These are phyloP conservation scores for Zaprionus africanus DNA, from an alignment of 1,140 invertebrate genomes.

Conservation along the genomic window DNA sequence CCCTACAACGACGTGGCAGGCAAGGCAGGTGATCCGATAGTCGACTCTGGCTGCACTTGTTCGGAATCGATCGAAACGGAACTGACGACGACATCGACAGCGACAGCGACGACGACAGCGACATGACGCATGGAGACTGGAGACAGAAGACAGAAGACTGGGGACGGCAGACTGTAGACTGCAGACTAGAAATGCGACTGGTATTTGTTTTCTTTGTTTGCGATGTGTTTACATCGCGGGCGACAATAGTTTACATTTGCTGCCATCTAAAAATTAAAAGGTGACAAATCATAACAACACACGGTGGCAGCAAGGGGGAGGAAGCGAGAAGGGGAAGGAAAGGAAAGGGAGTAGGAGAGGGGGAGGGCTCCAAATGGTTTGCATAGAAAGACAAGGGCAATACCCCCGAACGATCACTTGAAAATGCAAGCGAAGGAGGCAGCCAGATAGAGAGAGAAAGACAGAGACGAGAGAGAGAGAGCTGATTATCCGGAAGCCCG, in stretches of 20 bases:
- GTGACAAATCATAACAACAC: slow-evolving; percentile 76
- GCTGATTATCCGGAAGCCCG: slow-evolving; percentile 19
- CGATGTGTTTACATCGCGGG: slow-evolving; percentile 66
- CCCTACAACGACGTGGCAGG: slow-evolving; percentile 3
- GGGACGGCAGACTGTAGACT: slow-evolving; percentile 6
- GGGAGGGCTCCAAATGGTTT: slow-evolving; percentile 12
- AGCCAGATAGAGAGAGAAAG: background rate
- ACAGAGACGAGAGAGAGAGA: background rate
- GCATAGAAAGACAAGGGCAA: slow-evolving; percentile 22
- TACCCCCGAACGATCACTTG: slow-evolving; percentile 30
- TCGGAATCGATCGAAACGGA: slow-evolving; percentile 28
- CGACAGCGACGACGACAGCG: slow-evolving; percentile 20
- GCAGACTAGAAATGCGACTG: slow-evolving; percentile 32
- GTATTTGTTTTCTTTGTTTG: slow-evolving; percentile 68
- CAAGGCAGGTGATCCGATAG: slow-evolving; percentile 29
- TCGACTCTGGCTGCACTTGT: slow-evolving; percentile 27
- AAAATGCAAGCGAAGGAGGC: background rate
- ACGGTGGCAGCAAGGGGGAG: slow-evolving; percentile 7
- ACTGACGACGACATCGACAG: slow-evolving; percentile 16
- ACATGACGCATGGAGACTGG: slow-evolving; percentile 46
- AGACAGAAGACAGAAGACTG: slow-evolving; percentile 10
- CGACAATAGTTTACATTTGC: slow-evolving; percentile 77
- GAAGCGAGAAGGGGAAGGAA: background rate
- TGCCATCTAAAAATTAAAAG: slow-evolving; percentile 76
- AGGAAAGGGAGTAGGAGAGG: background rate